Percentiles rank a stretch among this genome's conserved stretches.
These are phyloP conservation scores for Phoronis australis DNA, from an alignment of 2,888 invertebrate genomes.

Conservation along the genomic window DNA sequence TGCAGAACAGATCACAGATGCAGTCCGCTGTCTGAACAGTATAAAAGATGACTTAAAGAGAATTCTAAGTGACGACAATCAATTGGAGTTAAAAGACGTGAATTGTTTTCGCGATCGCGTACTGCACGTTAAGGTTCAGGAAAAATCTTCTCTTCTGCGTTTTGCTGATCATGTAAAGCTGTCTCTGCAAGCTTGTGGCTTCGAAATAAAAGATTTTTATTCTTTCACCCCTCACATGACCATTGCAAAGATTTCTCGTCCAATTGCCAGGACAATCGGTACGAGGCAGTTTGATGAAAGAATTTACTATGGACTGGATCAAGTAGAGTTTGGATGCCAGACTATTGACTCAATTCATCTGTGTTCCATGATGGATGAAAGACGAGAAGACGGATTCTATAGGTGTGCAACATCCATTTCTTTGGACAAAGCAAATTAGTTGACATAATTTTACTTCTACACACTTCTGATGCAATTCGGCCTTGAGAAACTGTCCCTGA, in stretches of 20 bases:
- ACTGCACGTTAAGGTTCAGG: conserved; percentile 46
- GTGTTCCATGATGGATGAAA: conserved; percentile 46
- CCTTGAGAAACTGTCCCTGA: too few species aligned
- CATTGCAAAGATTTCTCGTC: conserved; percentile 49
- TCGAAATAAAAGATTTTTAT: conserved; percentile 48
- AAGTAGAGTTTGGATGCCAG: conserved; percentile 46
- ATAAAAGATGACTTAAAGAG: conserved; percentile 22
- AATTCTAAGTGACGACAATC: conserved; percentile 23
- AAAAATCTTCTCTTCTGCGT: conserved; percentile 34
- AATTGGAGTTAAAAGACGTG: conserved; percentile 37
- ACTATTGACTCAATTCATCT: conserved; percentile 42
- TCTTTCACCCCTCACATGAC: conserved; percentile 55
- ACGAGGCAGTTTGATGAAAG: conserved; percentile 41
- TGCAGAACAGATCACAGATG: conserved; percentile 32
- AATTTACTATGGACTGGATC: conserved; percentile 38
- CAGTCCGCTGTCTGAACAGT: conserved; percentile 25
- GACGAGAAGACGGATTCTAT: conserved; percentile 51
- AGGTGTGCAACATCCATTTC: conserved; percentile 17
- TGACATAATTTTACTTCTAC: too few species aligned
- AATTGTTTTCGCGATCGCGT: conserved; percentile 50
- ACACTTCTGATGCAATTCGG: too few species aligned
- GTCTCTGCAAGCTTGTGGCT: conserved; percentile 32
- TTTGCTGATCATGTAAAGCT: conserved; percentile 41
- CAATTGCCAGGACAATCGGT: conserved; percentile 33
- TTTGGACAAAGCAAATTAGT: too few species aligned